Base-by-base conservation (phyloP, 2,113 vertebrate species). In the Heterotilapia buettikoferi region DNA sequence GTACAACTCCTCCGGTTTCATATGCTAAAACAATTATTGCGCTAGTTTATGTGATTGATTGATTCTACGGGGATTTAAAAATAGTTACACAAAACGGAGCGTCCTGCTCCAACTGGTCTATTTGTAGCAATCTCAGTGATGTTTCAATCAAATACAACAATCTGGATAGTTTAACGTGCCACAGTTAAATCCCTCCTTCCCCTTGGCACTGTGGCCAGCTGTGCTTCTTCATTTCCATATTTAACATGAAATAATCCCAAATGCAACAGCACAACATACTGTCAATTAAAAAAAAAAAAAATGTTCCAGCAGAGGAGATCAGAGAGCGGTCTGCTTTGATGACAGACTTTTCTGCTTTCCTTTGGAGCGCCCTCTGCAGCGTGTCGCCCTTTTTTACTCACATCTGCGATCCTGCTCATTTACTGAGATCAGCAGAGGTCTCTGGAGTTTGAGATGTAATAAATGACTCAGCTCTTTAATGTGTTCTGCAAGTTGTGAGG, bases 51-150 rank as follows among this genome's bases (percentile, higher is more conserved):
- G 26, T 26, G 26, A 26, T 26, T 26, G 26, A n/a, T n/a, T n/a
- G n/a, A n/a, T n/a, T n/a, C n/a, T n/a, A n/a, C 26, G 26, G 26
- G 26, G 26, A 26, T 26, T 26, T 26, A 26, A 26, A 26, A 26
- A 26, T 26, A 26, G 26, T 4, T 26, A 26, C 3, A 2, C 43
- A 45, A 16, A 45, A 45, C 2, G 0, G 0, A 47, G 45, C 14
- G 1, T 47, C 45, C 45, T 2, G 45, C 45, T 47, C 45, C 45
- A 4, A 47, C 14, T 3, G 1, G 43, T 45, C 0, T 50, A 29
- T 16, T 14, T 16, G 56, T 26, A 59, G 56, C 26, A 29, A 9
- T 59, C 24, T 29, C 26, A 59, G 56, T 29, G 56, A 14, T 59
- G 56, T 26, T 59, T 16, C 1, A 16, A 4, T 57, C 24, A 57